Conservation (phyloP, 2,888 invertebrate species). For the Drosophila diplacantha region DNA sequence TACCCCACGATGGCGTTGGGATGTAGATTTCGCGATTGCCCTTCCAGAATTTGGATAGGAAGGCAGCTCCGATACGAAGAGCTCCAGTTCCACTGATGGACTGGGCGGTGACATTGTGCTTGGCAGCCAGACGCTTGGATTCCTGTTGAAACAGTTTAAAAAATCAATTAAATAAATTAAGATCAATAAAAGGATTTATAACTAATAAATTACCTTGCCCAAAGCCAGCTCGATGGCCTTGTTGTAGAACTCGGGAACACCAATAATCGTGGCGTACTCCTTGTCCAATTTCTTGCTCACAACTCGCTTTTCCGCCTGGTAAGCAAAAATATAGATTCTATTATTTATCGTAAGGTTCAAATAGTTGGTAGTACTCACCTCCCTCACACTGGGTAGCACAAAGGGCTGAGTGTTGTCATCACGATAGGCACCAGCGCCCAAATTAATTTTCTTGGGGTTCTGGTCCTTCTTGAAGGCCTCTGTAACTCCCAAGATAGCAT, state of each 20-base stretch:
- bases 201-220: slow-evolving; percentile 80
- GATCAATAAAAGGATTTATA: neutral
- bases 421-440: slow-evolving; percentile 97
- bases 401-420: slow-evolving; percentile 98
- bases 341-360: neutral
- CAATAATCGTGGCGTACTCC: slow-evolving; percentile 96
- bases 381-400: slow-evolving; percentile 91
- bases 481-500: slow-evolving; percentile 97
- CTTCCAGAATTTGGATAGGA: slow-evolving; percentile 88
- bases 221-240: slow-evolving; percentile 92
- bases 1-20: slow-evolving; percentile 98
- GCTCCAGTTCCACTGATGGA: slow-evolving; percentile 99
- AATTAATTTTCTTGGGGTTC: slow-evolving; percentile 96
- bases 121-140: slow-evolving; percentile 83
- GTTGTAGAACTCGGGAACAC: slow-evolving; percentile 89
- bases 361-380: slow-evolving; percentile 78
- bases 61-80: slow-evolving; percentile 93
- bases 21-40: slow-evolving; percentile 90
- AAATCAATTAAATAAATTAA: rapidly evolving
- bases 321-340: neutral
- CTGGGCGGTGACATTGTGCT: slow-evolving; percentile 86
- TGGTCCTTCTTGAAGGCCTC: slow-evolving; percentile 96
- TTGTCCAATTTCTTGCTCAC: slow-evolving; percentile 86
- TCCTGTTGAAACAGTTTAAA: slow-evolving; percentile 64
- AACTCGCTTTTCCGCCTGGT: slow-evolving; percentile 89